A percentile compares a stretch with the other conserved stretches of the same genome.
phyloP scores from a whole-genome alignment of 2,113 vertebrate species.

The Setophaga petechia region DNA sequence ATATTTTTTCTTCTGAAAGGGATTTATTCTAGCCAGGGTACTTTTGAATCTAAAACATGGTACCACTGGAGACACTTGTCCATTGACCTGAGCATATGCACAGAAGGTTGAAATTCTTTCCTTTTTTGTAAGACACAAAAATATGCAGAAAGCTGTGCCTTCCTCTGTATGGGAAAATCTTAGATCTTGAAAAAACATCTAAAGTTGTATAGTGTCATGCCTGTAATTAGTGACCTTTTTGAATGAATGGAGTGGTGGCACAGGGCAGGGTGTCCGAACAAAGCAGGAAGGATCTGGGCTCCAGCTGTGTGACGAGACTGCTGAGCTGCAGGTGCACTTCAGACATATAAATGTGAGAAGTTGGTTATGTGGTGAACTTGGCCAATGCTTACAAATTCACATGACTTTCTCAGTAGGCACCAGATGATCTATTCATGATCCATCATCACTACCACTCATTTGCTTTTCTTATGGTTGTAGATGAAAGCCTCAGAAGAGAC shows the following conservation, averaged over 20 bases:
- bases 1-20: neutral
- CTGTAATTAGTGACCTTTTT: neutral
- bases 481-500: neutral
- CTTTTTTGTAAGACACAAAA: neutral
- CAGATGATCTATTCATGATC: neutral
- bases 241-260: neutral
- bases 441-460: neutral
- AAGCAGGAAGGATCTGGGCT: neutral
- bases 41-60: neutral
- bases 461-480: neutral
- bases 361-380: neutral
- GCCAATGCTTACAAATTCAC: neutral
- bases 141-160: neutral
- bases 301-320: neutral
- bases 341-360: neutral
- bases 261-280: rapidly evolving
- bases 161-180: neutral
- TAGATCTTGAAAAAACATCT: neutral
- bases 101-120: neutral
- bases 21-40: neutral
- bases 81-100: neutral
- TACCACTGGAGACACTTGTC: neutral
- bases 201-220: neutral
- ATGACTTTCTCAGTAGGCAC: neutral
- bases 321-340: neutral